These are phyloP conservation scores for Tetraodon nigroviridis DNA, from an alignment of 2,113 vertebrate species.

Conservation along the genomic window DNA sequence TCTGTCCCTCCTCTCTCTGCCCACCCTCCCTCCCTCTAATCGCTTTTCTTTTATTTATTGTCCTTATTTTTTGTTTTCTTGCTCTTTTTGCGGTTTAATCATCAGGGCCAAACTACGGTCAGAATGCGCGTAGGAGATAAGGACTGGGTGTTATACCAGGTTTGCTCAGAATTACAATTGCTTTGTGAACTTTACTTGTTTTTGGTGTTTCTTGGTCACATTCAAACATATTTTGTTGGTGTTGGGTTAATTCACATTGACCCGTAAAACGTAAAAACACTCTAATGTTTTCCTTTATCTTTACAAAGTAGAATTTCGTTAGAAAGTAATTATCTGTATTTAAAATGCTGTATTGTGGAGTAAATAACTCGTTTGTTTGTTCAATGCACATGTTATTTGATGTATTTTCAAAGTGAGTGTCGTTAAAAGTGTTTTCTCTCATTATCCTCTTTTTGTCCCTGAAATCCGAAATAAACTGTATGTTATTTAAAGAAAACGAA, in stretches of 20 bases:
- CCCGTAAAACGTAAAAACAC: no score
- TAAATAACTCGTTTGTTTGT: background rate
- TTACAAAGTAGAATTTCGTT: background rate
- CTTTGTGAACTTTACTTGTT: background rate
- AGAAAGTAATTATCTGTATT: background rate
- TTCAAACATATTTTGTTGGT: slow-evolving; percentile 28
- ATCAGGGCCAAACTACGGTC: background rate
- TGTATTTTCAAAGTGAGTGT: background rate
- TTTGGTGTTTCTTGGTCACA: background rate
- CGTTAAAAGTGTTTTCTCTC: background rate
- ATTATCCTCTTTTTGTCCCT: background rate
- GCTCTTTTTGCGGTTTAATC: background rate
- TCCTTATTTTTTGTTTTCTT: slow-evolving; percentile 23
- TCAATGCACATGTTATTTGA: background rate
- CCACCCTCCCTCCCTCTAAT: slow-evolving; percentile 53
- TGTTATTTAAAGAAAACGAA: slow-evolving; percentile 7
- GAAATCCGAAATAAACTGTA: background rate
- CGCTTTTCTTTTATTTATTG: slow-evolving; percentile 51
- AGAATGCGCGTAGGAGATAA: background rate
- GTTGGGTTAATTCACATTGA: background rate
- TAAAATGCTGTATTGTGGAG: background rate
- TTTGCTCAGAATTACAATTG: background rate
- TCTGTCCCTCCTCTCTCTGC: slow-evolving; percentile 84
- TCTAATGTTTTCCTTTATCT: no score
- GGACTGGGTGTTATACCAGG: background rate